phyloP scores from a whole-genome alignment of 2,888 invertebrate genomes.

The Drosophila antonietae region DNA sequence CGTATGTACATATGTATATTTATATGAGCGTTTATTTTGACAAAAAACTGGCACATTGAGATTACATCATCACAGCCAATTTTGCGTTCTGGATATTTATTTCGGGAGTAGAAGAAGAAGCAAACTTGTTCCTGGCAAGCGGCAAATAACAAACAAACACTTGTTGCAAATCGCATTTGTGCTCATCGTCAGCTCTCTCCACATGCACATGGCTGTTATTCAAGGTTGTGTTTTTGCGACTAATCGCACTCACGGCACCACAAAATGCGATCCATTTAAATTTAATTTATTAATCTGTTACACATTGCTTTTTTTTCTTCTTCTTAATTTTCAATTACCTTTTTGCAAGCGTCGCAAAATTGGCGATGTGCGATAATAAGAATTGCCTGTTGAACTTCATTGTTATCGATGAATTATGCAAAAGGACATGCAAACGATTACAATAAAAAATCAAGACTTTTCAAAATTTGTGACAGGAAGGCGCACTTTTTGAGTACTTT shows the following conservation, averaged over 20 bases:
- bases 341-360: slow-evolving; percentile 30
- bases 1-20: neutral
- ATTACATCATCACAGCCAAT: slow-evolving; percentile 66
- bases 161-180: slow-evolving; percentile 59
- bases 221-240: slow-evolving; percentile 48
- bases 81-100: slow-evolving; percentile 48
- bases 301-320: slow-evolving; percentile 3
- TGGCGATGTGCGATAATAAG: slow-evolving; percentile 5
- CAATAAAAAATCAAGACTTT: neutral
- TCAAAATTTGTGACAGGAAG: neutral
- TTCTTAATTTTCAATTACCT: neutral
- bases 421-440: slow-evolving; percentile 26
- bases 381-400: neutral
- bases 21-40: slow-evolving; percentile 23
- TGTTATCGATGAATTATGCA: slow-evolving; percentile 9
- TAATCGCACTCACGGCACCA: slow-evolving; percentile 43
- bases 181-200: slow-evolving; percentile 42
- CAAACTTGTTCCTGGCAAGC: slow-evolving; percentile 53
- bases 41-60: slow-evolving; percentile 71
- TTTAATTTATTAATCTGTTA: slow-evolving; percentile 46
- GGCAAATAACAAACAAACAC: slow-evolving; percentile 57
- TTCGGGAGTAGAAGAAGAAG: slow-evolving; percentile 33
- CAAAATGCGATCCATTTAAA: slow-evolving; percentile 49
- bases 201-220: slow-evolving; percentile 50
- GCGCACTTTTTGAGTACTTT: slow-evolving; percentile 21